Percentiles rank a stretch among this genome's conserved stretches.
phyloP scores from a whole-genome alignment of 2,888 invertebrate genomes.

The Rhodophaea formosa region DNA sequence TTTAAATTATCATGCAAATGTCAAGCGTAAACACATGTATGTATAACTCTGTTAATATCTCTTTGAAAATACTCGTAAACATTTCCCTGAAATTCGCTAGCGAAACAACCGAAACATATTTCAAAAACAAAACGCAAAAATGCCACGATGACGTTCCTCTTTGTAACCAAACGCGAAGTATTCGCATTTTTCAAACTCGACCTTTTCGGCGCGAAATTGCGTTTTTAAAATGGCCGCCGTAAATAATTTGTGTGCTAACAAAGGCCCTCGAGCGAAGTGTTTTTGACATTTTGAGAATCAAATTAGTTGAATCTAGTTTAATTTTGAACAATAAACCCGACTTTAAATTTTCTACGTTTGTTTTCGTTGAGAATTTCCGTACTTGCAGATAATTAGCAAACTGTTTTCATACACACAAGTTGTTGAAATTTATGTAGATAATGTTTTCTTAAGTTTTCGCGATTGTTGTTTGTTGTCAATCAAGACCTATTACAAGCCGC shows the following conservation, averaged over 20 bases:
- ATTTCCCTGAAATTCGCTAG: not conserved
- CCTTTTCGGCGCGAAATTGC: conserved; percentile 26
- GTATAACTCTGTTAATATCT: no score
- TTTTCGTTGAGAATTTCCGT: not conserved
- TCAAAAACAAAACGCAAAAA: conserved; percentile 1
- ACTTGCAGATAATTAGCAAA: no score
- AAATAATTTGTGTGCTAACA: conserved; percentile 48
- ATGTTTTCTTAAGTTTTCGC: no score
- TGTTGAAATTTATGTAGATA: no score
- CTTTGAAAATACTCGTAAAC: not conserved
- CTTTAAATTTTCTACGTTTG: conserved; percentile 13
- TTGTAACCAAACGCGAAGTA: not conserved
- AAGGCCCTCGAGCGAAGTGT: conserved; percentile 40
- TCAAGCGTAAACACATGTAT: no score
- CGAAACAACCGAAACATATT: not conserved
- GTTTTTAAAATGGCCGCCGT: conserved; percentile 42
- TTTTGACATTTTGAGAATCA: conserved; percentile 50
- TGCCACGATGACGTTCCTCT: not conserved
- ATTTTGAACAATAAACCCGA: conserved; percentile 23
- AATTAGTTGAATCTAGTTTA: conserved; percentile 38
- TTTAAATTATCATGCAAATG: no score
- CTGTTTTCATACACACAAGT: no score
- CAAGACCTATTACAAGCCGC: no score
- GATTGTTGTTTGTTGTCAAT: no score
- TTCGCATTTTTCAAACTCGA: conserved; percentile 19